These are phyloP conservation scores for Periophthalmus modestus DNA, from an alignment of 2,113 vertebrate genomes.

Conservation along the genomic window DNA sequence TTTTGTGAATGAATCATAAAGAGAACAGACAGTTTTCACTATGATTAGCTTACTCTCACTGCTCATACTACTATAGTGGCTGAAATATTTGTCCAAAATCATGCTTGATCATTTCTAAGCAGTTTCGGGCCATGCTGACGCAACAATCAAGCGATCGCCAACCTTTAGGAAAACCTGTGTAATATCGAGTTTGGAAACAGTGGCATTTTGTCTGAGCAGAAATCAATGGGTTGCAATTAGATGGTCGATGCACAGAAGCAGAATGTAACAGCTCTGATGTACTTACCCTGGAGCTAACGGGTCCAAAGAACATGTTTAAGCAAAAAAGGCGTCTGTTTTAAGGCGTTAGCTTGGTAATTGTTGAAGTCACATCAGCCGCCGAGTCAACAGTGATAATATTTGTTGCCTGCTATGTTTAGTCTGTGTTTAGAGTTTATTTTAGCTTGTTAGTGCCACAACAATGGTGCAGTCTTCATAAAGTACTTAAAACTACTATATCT, in stretches of 20 bases:
- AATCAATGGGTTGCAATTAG: slow-evolving; percentile 58
- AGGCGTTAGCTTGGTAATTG: background rate
- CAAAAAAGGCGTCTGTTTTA: background rate
- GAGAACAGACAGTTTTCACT: too few relatives aligned
- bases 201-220: slow-evolving; percentile 51
- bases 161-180: slow-evolving; percentile 35
- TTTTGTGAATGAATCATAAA: too few relatives aligned
- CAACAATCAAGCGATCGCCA: slow-evolving; percentile 24
- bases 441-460: too few relatives aligned
- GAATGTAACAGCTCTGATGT: slow-evolving; percentile 30
- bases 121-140: slow-evolving; percentile 12
- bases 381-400: background rate
- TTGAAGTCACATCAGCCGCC: too few relatives aligned
- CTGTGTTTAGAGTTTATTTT: too few relatives aligned
- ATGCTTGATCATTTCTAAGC: background rate
- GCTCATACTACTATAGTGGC: background rate
- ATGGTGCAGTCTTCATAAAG: too few relatives aligned
- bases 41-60: too few relatives aligned
- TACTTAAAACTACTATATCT: too few relatives aligned
- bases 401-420: background rate
- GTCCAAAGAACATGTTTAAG: slow-evolving; percentile 1
- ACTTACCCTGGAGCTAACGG: slow-evolving; percentile 26
- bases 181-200: slow-evolving; percentile 25
- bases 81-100: background rate
- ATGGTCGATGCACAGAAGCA: slow-evolving; percentile 24